These are phyloP conservation scores for Clistopyga incitator DNA, from an alignment of 2,888 invertebrate genomes.

Conservation along the genomic window DNA sequence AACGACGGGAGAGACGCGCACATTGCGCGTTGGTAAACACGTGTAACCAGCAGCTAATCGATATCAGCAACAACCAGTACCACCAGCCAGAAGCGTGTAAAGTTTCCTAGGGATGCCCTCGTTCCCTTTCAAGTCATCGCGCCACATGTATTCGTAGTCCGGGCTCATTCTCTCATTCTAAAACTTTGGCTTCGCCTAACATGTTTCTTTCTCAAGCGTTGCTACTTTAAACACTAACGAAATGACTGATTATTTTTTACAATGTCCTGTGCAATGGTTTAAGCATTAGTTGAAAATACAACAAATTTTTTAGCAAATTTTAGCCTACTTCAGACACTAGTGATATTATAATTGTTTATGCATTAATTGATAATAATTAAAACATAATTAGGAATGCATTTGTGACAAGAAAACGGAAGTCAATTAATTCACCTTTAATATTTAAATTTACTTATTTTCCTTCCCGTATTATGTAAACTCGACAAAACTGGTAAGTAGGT, in stretches of 20 bases:
- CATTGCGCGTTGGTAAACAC: constrained; percentile 48
- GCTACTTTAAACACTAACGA: neutral
- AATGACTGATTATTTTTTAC: neutral
- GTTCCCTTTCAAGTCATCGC: neutral
- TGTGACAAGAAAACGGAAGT: too few relatives aligned
- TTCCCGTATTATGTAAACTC: too few relatives aligned
- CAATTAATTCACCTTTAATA: too few relatives aligned
- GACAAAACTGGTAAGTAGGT: too few relatives aligned
- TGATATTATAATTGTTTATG: too few relatives aligned
- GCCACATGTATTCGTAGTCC: neutral
- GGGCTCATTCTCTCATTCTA: neutral
- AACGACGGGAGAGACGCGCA: constrained; percentile 4
- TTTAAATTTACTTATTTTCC: too few relatives aligned
- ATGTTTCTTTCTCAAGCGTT: constrained; percentile 1
- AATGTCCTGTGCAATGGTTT: too few relatives aligned
- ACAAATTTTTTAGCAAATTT: neutral
- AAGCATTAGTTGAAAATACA: too few relatives aligned
- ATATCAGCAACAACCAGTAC: constrained; percentile 35
- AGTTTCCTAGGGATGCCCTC: constrained; percentile 24
- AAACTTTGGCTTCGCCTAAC: constrained; percentile 42
- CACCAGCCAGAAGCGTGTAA: constrained; percentile 10
- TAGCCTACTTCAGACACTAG: too few relatives aligned
- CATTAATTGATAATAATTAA: too few relatives aligned
- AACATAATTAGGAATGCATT: too few relatives aligned
- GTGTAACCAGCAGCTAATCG: constrained; percentile 49